phyloP scores from a whole-genome alignment of 2,888 invertebrate genomes.

The Caenorhabditis imperialis region DNA sequence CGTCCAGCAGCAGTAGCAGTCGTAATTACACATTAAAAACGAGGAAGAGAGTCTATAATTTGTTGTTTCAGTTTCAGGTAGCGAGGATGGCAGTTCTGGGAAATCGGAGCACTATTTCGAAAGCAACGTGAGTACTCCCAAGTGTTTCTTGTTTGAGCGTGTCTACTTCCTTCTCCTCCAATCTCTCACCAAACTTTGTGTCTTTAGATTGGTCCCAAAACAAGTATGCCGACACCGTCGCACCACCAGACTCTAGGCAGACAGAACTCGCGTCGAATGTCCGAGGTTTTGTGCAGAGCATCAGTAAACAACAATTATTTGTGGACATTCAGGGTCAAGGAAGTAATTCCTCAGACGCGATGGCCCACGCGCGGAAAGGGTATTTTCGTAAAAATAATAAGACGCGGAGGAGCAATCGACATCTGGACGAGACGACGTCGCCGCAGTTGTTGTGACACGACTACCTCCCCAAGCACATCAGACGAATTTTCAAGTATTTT shows the following conservation, averaged over 20 bases:
- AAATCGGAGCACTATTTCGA: slow-evolving; percentile 35
- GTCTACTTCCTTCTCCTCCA: slow-evolving; percentile 24
- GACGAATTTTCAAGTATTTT: slow-evolving; percentile 27
- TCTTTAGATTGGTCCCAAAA: slow-evolving; percentile 45
- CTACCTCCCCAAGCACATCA: not conserved
- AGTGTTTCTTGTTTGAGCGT: not conserved
- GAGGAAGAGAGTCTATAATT: too few species aligned
- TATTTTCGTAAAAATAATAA: slow-evolving; percentile 57
- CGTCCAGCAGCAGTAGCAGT: slow-evolving; percentile 37
- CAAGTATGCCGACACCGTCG: slow-evolving; percentile 13
- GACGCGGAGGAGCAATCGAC: slow-evolving; percentile 47
- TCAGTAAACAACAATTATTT: slow-evolving; percentile 46
- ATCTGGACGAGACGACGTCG: slow-evolving; percentile 31
- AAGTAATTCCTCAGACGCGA: slow-evolving; percentile 45
- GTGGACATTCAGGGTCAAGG: slow-evolving; percentile 55
- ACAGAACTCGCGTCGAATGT: slow-evolving; percentile 46
- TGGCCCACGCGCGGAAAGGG: slow-evolving; percentile 35
- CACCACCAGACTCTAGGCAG: slow-evolving; percentile 25
- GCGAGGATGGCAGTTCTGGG: slow-evolving; percentile 45
- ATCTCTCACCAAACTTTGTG: slow-evolving; percentile 8
- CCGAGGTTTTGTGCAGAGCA: slow-evolving; percentile 43
- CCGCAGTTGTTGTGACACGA: slow-evolving; percentile 26
- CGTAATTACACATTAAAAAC: not conserved
- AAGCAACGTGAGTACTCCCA: slow-evolving; percentile 19
- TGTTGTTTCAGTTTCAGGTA: slow-evolving; percentile 37